A percentile compares a stretch with the other conserved stretches of the same genome.
Conservation (phyloP, 2,113 vertebrate genomes). For the Aegypius monachus region DNA sequence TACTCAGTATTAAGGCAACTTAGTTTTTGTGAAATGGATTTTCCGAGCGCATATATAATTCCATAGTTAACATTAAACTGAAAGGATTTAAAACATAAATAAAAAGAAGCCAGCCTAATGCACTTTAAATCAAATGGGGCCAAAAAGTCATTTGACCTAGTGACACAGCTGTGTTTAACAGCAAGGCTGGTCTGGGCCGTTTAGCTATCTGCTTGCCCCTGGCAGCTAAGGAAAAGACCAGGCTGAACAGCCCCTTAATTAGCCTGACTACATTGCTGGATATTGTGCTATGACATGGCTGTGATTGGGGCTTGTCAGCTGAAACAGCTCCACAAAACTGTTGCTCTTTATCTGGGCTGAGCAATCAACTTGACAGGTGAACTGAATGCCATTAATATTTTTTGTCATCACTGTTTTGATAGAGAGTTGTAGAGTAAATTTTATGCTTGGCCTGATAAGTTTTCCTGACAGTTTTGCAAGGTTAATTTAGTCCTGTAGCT, state of each 20-base stretch:
- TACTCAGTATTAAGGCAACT: background rate
- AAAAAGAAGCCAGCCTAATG: background rate
- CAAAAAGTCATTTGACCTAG: background rate
- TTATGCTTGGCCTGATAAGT: background rate
- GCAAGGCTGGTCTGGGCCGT: background rate
- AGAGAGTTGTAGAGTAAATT: background rate
- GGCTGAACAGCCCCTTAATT: background rate
- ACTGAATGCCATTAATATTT: background rate
- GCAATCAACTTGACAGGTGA: background rate
- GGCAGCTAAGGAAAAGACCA: background rate
- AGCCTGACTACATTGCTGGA: background rate
- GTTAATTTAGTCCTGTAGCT: slow-evolving; percentile 21
- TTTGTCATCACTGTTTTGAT: background rate
- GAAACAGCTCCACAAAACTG: background rate
- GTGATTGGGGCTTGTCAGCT: background rate
- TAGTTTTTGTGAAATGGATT: background rate
- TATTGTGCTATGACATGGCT: background rate
- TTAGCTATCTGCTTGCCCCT: background rate
- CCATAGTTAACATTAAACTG: background rate
- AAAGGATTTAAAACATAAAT: background rate
- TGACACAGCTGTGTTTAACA: background rate
- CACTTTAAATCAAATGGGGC: background rate
- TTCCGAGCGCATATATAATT: background rate
- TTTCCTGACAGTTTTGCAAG: slow-evolving; percentile 22
- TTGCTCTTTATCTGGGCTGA: background rate